Conservation (phyloP, 2,797 vertebrate species). For the Miichthys miiuy region DNA sequence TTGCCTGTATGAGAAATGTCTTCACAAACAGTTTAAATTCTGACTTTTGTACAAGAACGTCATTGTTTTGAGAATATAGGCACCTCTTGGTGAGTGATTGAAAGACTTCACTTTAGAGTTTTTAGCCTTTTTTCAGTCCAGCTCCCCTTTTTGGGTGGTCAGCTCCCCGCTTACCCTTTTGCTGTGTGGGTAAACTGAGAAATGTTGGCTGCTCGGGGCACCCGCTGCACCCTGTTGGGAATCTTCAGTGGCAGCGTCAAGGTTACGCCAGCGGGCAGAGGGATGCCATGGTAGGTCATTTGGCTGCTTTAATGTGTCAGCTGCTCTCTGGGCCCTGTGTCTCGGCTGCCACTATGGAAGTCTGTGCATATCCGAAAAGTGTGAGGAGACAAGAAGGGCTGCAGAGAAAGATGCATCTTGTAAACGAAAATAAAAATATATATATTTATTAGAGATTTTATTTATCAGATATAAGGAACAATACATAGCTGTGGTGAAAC, state of each 20-base stretch:
- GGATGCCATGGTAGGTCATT: conserved; percentile 46
- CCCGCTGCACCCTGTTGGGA: conserved; percentile 34
- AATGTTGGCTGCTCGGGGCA: conserved; percentile 32
- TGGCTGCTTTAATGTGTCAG: conserved; percentile 60
- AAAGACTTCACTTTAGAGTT: too few species aligned
- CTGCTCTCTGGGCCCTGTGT: conserved; percentile 50
- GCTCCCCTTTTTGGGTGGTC: too few species aligned
- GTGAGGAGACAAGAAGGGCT: neutral
- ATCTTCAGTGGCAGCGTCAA: conserved; percentile 53
- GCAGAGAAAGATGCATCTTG: neutral
- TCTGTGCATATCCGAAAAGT: conserved; percentile 20
- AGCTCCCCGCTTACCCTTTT: neutral
- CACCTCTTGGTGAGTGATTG: neutral
- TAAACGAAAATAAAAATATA: too few species aligned
- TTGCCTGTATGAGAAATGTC: neutral
- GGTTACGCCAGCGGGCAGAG: conserved; percentile 45
- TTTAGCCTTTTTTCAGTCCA: too few species aligned
- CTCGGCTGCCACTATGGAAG: conserved; percentile 24
- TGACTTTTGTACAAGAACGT: too few species aligned
- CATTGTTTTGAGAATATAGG: too few species aligned
- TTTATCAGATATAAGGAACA: too few species aligned
- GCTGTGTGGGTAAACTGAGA: conserved; percentile 22
- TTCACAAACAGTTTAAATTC: neutral
- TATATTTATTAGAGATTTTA: neutral
- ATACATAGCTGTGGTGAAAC: neutral